Percentiles rank a stretch among this genome's conserved stretches.
Conservation (phyloP, 2,888 invertebrate species). For the Epinotia brunnichana region DNA sequence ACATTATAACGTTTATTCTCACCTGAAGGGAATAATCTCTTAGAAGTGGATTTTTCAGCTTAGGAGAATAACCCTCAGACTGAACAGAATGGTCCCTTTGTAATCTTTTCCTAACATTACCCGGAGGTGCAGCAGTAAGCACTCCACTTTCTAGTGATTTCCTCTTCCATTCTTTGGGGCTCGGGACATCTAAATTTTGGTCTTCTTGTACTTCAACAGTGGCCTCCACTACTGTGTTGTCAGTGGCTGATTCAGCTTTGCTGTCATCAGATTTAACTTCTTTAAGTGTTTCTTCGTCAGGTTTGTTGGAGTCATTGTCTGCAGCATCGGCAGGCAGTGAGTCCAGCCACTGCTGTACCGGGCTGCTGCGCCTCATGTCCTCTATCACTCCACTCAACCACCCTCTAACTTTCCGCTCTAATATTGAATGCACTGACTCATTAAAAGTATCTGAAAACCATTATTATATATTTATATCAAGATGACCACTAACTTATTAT, state of each 20-base stretch:
- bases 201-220: constrained; percentile 53
- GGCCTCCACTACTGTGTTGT: constrained; percentile 69
- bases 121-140: constrained; percentile 62
- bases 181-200: constrained; percentile 69
- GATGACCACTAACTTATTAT: neutral
- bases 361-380: constrained; percentile 86
- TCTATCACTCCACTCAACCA: constrained; percentile 80
- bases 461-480: constrained; percentile 15
- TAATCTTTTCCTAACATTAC: constrained; percentile 63
- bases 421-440: constrained; percentile 75
- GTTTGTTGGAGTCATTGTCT: constrained; percentile 47
- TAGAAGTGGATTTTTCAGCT: constrained; percentile 75
- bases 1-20: constrained; percentile 38
- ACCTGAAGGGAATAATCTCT: constrained; percentile 82
- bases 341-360: constrained; percentile 91
- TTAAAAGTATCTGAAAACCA: constrained; percentile 73
- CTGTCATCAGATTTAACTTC: constrained; percentile 65
- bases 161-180: constrained; percentile 69
- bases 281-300: constrained; percentile 41
- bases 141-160: constrained; percentile 74
- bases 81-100: constrained; percentile 78
- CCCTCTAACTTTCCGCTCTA: constrained; percentile 77
- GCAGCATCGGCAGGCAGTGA: constrained; percentile 82
- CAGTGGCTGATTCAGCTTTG: constrained; percentile 69
- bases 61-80: constrained; percentile 76